Evolutionary conservation across 2,113 vertebrate genomes (phyloP), one percentile per base, ranked within the genome.

Genomic region (Tretioscincus oriximinensis): DNA sequence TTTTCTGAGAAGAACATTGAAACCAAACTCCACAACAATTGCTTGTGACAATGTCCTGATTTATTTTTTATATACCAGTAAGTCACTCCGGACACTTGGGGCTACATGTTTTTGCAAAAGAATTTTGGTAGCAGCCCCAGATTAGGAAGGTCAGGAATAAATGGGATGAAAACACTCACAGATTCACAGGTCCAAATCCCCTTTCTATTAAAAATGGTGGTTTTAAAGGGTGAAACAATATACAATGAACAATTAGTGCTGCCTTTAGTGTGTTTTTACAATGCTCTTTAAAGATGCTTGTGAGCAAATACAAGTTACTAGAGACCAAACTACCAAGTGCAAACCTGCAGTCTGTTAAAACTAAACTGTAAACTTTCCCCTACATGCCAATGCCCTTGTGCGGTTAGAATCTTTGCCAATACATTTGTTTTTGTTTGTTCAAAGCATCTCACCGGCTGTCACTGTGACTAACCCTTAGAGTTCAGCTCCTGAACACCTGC

Each of bases 401-500:
- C 76, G 88, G 87, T 85, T 88, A 90, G 89, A 94, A 88, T 84
- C 91, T 90, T 87, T 92, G 88, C 77, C 88, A 90, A 73, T 49
- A 66, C 77, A 90, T 90, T 87, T 92, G 85, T 84, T 92, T 92
- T 93, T 72, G 84, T 91, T 92, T 89, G 74, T 91, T 93, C 81
- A 90, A 87, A 85, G 85, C 58, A 70, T 90, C 74, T 29, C 82
- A 77, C 86, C 84, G 41, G 79, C 85, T 89, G 91, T 90, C 77
- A 92, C 80, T 89, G 83, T 26, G 85, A 41, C 86, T 89, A 90
- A 58, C 54, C 83, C 88, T 84, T 83, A 87, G 22, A 80, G 88
- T 92, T 92, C 86, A 90, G 77, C 84, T 89, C 85, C 86, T 90
- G 90, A 94, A 94, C 93, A 95, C 93, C 91, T 95, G 94, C 88